Percentiles rank a stretch among this genome's conserved stretches.
These are phyloP conservation scores for Drosophila pseudotakahashii DNA, from an alignment of 2,888 invertebrate genomes.

Conservation along the genomic window DNA sequence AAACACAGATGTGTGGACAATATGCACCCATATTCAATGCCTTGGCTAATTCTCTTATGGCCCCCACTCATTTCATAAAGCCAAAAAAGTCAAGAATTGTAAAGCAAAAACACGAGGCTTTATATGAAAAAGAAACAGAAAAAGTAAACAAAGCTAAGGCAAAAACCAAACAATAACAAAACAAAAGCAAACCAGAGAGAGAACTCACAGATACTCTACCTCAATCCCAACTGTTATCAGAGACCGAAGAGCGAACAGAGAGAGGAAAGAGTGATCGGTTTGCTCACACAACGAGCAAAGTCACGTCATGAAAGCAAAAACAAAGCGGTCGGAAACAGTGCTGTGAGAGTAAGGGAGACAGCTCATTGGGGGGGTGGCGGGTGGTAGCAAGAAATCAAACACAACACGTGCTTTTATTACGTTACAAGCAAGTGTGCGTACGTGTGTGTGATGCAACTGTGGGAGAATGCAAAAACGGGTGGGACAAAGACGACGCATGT, in stretches of 20 bases:
- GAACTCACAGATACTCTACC: constrained; percentile 11
- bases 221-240: constrained; percentile 20
- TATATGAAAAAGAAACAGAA: not conserved
- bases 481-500: constrained; percentile 18
- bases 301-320: constrained; percentile 13
- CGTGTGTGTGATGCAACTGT: constrained; percentile 30
- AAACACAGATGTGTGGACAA: constrained; percentile 13
- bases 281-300: constrained; percentile 9
- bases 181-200: constrained; percentile 6
- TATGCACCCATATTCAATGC: constrained; percentile 10
- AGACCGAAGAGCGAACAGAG: constrained; percentile 40
- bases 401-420: constrained; percentile 83
- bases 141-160: constrained; percentile 44
- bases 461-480: constrained; percentile 30
- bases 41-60: not conserved
- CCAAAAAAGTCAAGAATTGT: not conserved
- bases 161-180: constrained; percentile 32
- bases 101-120: constrained; percentile 3
- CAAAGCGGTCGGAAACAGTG: constrained; percentile 9
- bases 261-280: constrained; percentile 9
- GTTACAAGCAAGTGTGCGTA: constrained; percentile 51
- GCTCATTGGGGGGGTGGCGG: constrained; percentile 14
- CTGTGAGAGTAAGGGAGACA: not conserved
- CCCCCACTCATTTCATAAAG: constrained; percentile 2
- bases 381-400: constrained; percentile 60